A percentile compares a stretch with the other conserved stretches of the same genome.
Evolutionary conservation across 1,140 invertebrate genomes (phyloP).

Genomic region (Mya arenaria): DNA sequence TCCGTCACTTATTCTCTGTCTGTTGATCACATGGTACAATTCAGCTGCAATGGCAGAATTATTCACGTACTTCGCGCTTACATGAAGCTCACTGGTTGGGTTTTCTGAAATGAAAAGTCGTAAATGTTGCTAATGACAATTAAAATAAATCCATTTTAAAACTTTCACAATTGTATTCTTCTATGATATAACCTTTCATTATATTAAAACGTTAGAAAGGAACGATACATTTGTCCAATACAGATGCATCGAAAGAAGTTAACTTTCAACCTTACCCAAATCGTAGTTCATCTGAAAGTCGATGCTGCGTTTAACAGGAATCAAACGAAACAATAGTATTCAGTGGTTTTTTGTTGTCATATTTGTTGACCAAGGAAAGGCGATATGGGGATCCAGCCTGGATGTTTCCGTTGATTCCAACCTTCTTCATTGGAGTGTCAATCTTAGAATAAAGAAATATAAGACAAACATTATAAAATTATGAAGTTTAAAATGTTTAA

Average conservation of each 20-base stretch:
- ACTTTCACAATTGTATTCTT: too few relatives aligned
- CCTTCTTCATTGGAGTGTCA: conserved; percentile 56
- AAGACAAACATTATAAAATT: too few relatives aligned
- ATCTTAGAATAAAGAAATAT: too few relatives aligned
- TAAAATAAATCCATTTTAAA: background rate
- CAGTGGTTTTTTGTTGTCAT: conserved; percentile 47
- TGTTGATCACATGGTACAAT: conserved; percentile 64
- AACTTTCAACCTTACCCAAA: conserved; percentile 59
- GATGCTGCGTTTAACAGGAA: conserved; percentile 19
- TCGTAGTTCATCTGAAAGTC: conserved; percentile 62
- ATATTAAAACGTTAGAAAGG: too few relatives aligned
- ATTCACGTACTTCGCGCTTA: conserved; percentile 65
- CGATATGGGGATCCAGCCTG: conserved; percentile 39
- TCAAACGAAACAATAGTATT: conserved; percentile 53
- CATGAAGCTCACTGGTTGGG: conserved; percentile 55
- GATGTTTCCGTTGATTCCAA: conserved; percentile 50
- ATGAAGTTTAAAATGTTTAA: too few relatives aligned
- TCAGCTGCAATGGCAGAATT: conserved; percentile 62
- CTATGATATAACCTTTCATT: too few relatives aligned
- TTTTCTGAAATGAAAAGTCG: conserved; percentile 64
- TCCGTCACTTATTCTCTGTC: conserved; percentile 67
- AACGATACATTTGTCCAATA: too few relatives aligned
- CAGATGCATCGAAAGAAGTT: too few relatives aligned
- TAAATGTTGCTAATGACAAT: background rate
- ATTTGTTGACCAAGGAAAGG: conserved; percentile 52